Conservation (phyloP, 2,797 vertebrate genomes). For the Tragelaphus oryx region DNA sequence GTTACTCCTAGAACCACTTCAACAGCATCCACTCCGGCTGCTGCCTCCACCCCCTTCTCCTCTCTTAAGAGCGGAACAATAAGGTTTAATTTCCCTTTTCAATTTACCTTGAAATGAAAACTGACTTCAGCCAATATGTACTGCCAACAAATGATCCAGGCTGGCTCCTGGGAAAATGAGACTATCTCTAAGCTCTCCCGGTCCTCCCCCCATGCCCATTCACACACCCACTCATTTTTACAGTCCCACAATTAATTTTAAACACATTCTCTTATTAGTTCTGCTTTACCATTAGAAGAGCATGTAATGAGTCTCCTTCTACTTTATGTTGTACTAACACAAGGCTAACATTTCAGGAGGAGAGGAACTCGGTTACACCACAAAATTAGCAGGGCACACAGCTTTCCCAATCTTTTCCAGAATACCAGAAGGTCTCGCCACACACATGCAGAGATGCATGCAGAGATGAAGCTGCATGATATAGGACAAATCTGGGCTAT, state of each 20-base stretch:
- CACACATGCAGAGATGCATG: background rate
- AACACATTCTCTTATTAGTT: conserved; percentile 76
- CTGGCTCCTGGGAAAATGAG: conserved; percentile 68
- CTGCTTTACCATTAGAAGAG: conserved; percentile 66
- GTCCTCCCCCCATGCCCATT: conserved; percentile 6
- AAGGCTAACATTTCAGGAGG: conserved; percentile 64
- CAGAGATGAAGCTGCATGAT: conserved; percentile 15
- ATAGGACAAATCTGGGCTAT: background rate
- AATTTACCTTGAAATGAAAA: conserved; percentile 79
- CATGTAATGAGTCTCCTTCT: conserved; percentile 67
- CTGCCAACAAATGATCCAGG: conserved; percentile 70
- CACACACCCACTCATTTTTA: conserved; percentile 67
- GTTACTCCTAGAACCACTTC: conserved; percentile 64
- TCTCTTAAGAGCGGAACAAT: conserved; percentile 73
- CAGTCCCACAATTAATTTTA: conserved; percentile 74
- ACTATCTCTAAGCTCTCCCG: conserved; percentile 46
- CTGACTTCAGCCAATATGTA: conserved; percentile 75
- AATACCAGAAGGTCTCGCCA: conserved; percentile 50
- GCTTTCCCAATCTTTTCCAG: conserved; percentile 51
- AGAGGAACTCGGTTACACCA: conserved; percentile 62
- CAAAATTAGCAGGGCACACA: conserved; percentile 65
- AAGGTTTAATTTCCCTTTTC: conserved; percentile 78
- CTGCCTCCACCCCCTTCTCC: conserved; percentile 57
- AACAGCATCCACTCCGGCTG: conserved; percentile 45
- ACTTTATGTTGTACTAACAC: conserved; percentile 71